A percentile compares a stretch with the other conserved stretches of the same genome.
Evolutionary conservation across 2,113 vertebrate genomes (phyloP).

Genomic region (Syngnathus typhle): DNA sequence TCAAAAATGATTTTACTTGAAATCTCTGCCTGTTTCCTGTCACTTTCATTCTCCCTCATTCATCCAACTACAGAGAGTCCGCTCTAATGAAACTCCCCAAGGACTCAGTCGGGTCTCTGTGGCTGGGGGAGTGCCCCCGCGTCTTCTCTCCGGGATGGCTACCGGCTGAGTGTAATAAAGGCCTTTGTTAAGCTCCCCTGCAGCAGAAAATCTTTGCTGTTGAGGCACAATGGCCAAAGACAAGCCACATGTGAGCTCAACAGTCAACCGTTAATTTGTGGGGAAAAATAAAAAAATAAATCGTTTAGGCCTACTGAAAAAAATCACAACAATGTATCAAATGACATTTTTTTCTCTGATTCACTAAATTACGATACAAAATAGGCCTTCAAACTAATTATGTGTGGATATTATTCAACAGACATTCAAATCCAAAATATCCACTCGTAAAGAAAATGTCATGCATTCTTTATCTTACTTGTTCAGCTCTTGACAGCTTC

Average conservation of each 20-base stretch:
- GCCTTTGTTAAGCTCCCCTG: conserved; percentile 62
- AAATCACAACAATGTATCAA: background rate
- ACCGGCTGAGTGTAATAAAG: conserved; percentile 60
- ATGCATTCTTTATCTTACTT: conserved; percentile 31
- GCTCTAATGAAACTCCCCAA: conserved; percentile 61
- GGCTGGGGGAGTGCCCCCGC: conserved; percentile 42
- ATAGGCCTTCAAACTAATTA: conserved; percentile 36
- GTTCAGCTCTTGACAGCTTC: conserved; percentile 34
- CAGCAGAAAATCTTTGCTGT: conserved; percentile 34
- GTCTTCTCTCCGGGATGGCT: conserved; percentile 51
- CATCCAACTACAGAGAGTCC: conserved; percentile 29
- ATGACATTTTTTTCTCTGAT: background rate
- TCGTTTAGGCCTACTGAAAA: conserved; percentile 1
- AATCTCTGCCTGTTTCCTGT: conserved; percentile 21
- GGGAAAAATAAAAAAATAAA: background rate
- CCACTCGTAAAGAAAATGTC: background rate
- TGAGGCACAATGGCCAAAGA: conserved; percentile 24
- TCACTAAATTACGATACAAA: background rate
- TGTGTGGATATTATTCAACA: conserved; percentile 42
- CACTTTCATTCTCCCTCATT: conserved; percentile 56
- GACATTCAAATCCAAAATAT: conserved; percentile 4
- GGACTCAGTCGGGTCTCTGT: conserved; percentile 41
- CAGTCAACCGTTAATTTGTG: conserved; percentile 10
- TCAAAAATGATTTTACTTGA: too few relatives aligned
- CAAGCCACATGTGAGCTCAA: conserved; percentile 16